Percentiles rank a stretch among this genome's conserved stretches.
Evolutionary conservation across 2,888 invertebrate species (phyloP).

Genomic region (Pogonocherus hispidulus): DNA sequence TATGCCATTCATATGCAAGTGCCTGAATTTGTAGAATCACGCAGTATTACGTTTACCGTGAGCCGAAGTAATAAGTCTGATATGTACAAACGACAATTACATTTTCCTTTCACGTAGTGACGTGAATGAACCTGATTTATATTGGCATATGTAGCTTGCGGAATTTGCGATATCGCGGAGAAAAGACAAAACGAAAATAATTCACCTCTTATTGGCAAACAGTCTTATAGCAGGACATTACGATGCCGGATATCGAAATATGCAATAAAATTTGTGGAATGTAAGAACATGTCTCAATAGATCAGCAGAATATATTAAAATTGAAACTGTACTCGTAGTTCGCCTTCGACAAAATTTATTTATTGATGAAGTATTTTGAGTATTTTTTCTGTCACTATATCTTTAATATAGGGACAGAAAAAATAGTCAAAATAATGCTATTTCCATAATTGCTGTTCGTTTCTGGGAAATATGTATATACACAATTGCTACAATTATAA

Average conservation of each 20-base stretch:
- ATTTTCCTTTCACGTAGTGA: constrained; percentile 25
- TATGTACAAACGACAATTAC: neutral
- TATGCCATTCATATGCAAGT: neutral
- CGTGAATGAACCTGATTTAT: constrained; percentile 24
- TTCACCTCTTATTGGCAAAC: neutral
- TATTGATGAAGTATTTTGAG: too few relatives aligned
- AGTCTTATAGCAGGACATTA: neutral
- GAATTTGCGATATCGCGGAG: neutral
- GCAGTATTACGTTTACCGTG: neutral
- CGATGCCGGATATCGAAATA: neutral
- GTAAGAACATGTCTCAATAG: too few relatives aligned
- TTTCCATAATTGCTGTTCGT: too few relatives aligned
- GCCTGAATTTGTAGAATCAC: neutral
- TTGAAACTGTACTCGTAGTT: too few relatives aligned
- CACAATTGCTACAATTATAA: too few relatives aligned
- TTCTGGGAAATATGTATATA: too few relatives aligned
- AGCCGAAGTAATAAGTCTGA: constrained; percentile 12
- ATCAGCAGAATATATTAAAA: too few relatives aligned
- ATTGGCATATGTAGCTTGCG: neutral
- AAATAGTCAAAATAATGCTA: too few relatives aligned
- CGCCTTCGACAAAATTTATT: too few relatives aligned
- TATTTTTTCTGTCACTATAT: too few relatives aligned
- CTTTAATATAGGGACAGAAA: too few relatives aligned
- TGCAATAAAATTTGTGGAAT: too few relatives aligned
- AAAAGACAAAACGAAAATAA: neutral